These are phyloP conservation scores for Tamandua tetradactyla DNA, from an alignment of 2,797 vertebrate species.

Conservation along the genomic window DNA sequence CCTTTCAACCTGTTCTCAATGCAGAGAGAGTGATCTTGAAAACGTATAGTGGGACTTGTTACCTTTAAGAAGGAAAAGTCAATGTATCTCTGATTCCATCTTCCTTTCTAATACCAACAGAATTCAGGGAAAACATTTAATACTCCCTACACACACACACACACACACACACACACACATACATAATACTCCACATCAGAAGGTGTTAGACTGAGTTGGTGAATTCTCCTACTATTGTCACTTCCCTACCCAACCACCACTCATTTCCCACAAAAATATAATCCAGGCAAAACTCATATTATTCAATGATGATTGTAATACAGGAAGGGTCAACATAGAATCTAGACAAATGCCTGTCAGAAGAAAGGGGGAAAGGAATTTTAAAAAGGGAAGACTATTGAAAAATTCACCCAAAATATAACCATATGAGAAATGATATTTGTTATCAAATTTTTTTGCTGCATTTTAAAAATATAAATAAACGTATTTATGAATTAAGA, in stretches of 20 bases:
- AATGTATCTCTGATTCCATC: neutral
- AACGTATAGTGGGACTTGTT: neutral
- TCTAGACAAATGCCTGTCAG: neutral
- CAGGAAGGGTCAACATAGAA: neutral
- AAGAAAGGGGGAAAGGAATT: neutral
- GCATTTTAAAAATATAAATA: neutral
- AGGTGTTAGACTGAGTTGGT: neutral
- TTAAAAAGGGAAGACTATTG: neutral
- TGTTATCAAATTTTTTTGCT: neutral
- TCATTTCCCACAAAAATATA: neutral
- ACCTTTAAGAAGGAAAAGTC: slow-evolving; percentile 6
- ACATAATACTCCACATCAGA: too few species aligned
- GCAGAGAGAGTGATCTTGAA: neutral
- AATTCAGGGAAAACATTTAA: slow-evolving; percentile 28
- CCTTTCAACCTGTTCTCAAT: neutral
- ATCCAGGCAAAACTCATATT: neutral
- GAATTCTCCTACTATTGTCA: neutral
- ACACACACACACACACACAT: rapidly evolving
- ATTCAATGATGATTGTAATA: neutral
- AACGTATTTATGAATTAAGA: neutral
- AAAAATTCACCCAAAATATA: neutral
- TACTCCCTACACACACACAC: neutral
- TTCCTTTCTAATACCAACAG: neutral
- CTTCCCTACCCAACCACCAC: neutral
- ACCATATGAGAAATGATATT: neutral